Evolutionary conservation across 2,113 vertebrate genomes (phyloP).

Genomic region (Taurulus bubalis): DNA sequence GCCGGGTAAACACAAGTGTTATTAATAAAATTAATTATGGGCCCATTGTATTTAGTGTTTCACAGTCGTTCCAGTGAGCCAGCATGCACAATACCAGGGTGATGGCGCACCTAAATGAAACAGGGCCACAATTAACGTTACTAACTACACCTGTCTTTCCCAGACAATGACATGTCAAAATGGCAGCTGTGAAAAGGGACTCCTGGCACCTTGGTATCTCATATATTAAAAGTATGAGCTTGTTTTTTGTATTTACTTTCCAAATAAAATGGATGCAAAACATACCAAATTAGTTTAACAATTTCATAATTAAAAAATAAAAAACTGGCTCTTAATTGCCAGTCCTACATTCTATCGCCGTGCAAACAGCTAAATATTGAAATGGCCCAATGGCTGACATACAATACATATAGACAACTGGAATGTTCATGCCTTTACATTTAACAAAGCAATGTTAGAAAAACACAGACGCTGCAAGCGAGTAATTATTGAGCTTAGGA

Average conservation of each 20-base stretch:
- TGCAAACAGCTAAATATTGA: conserved; percentile 22
- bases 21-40: not conserved
- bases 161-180: not conserved
- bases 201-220: conserved; percentile 7
- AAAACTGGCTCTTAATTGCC: not conserved
- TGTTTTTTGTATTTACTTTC: conserved; percentile 6
- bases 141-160: not conserved
- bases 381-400: conserved; percentile 13
- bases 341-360: not conserved
- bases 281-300: conserved; percentile 15
- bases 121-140: not conserved
- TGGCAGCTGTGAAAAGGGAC: not conserved
- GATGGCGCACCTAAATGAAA: not conserved
- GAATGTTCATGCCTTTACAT: conserved; percentile 54
- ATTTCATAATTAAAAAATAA: not conserved
- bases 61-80: not conserved
- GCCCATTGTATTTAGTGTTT: not conserved
- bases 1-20: not conserved
- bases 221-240: conserved; percentile 23
- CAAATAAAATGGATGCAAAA: conserved; percentile 28
- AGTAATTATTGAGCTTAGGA: conserved; percentile 17
- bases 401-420: conserved; percentile 10
- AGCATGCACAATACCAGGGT: not conserved
- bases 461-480: conserved; percentile 65
- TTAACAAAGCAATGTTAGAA: conserved; percentile 36